Base-by-base conservation (phyloP, 1,140 invertebrate species). In the Drosophila lacteicornis region DNA sequence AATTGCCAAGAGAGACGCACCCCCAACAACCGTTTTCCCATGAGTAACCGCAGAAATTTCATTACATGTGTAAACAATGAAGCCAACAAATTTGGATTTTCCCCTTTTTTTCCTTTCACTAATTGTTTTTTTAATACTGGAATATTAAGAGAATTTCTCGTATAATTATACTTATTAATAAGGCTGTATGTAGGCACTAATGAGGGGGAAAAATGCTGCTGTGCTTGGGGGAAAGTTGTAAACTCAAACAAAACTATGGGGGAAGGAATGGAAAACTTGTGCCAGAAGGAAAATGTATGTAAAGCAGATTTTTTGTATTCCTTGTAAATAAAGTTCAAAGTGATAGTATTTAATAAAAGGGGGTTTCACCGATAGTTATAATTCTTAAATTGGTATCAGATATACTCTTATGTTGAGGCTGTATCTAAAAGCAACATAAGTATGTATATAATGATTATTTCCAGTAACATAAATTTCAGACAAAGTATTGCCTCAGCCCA, bases 1-100 rank as follows among this genome's bases (percentile, higher is more conserved):
- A 78, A 70, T 68, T 70, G 62, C 67, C 67, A 47, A 56, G 67
- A 63, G 63, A 70, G 47, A 38, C 66, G 36, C 33, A 12, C 33
- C 8, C 15, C 4, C 17, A 25, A 25, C 22, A 25, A 25, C 22
- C 2, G 19, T 40, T 65, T 65, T 67, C 40, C 67, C 63, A 19
- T 49, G 71, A 66, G 50, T 59, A 83, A 80, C 71, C 84, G 57
- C 76, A 80, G 65, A 74, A 86, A 88, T 83, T 86, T 86, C 80
- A 83, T 86, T 88, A 86, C 71, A 80, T 80, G 57, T 88, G 80
- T 86, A 77, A 88, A 83, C 70, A 83, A 70, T 80, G 67, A 63
- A 77, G 66, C 38, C 63, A 70, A 77, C 59, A 73, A 60, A 77
- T 88, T 83, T 74, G 9, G 33, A 40, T 61, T 59, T 19, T 6